Conservation (phyloP, 2,888 invertebrate genomes). For the Agriopis marginaria region DNA sequence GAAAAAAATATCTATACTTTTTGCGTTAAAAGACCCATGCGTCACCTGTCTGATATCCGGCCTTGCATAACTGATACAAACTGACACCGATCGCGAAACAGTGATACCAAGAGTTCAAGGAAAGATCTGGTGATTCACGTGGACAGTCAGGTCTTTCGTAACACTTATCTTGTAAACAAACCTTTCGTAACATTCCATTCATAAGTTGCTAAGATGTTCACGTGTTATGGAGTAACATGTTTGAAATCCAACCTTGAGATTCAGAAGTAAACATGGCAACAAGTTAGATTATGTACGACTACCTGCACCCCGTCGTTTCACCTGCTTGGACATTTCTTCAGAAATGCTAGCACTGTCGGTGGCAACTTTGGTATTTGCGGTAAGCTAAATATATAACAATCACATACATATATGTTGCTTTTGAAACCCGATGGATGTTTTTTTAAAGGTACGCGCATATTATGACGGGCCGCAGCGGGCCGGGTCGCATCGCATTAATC, state of each 20-base stretch:
- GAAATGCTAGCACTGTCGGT: too few relatives aligned
- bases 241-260: neutral
- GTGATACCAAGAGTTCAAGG: conserved; percentile 37
- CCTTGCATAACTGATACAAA: conserved; percentile 26
- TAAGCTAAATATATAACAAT: too few relatives aligned
- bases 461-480: too few relatives aligned
- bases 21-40: neutral
- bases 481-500: too few relatives aligned
- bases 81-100: conserved; percentile 16
- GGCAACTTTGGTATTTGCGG: too few relatives aligned
- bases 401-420: too few relatives aligned
- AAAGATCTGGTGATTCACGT: conserved; percentile 42
- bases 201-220: conserved; percentile 3
- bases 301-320: neutral
- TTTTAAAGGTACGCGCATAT: too few relatives aligned
- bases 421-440: too few relatives aligned
- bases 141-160: conserved; percentile 43
- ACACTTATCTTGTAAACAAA: conserved; percentile 30
- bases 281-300: neutral
- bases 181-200: conserved; percentile 18
- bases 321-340: too few relatives aligned
- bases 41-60: conserved; percentile 19
- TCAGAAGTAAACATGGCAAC: neutral
- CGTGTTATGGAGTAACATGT: neutral
- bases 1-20: too few relatives aligned